Evolutionary conservation across 1,140 invertebrate genomes (phyloP).

Genomic region (Piezodorus guildinii): DNA sequence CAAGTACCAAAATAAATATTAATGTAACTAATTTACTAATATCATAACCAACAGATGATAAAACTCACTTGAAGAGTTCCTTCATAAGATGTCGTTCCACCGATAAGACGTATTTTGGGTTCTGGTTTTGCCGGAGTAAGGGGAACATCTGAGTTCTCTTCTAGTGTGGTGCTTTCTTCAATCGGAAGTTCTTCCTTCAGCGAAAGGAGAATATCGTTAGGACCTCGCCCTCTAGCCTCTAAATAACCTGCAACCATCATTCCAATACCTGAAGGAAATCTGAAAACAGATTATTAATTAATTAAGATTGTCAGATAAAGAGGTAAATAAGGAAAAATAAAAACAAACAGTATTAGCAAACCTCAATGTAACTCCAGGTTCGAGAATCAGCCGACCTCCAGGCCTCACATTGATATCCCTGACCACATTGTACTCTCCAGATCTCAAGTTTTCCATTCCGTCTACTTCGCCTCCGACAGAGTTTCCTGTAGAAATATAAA

Average conservation of each 20-base stretch:
- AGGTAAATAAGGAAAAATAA: not conserved
- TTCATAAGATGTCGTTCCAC: slow-evolving; percentile 59
- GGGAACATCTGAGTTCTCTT: slow-evolving; percentile 31
- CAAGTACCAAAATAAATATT: too few species aligned
- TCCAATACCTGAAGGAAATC: slow-evolving; percentile 80
- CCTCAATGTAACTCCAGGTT: slow-evolving; percentile 71
- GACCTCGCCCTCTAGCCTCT: slow-evolving; percentile 63
- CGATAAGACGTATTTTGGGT: slow-evolving; percentile 60
- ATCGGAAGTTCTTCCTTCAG: slow-evolving; percentile 54
- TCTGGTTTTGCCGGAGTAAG: slow-evolving; percentile 36
- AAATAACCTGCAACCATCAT: slow-evolving; percentile 92
- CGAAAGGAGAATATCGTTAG: slow-evolving; percentile 64
- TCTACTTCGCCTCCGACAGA: slow-evolving; percentile 82
- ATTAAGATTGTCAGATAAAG: not conserved
- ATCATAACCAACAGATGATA: not conserved
- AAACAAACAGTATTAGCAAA: slow-evolving; percentile 35
- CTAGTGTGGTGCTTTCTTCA: slow-evolving; percentile 42
- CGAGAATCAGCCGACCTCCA: slow-evolving; percentile 71
- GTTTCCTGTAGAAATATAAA: slow-evolving; percentile 47
- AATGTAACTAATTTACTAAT: not conserved
- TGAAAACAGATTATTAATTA: slow-evolving; percentile 27
- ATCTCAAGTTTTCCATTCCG: slow-evolving; percentile 61
- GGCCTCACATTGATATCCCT: slow-evolving; percentile 85
- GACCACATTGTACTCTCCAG: slow-evolving; percentile 73
- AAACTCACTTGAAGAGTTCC: slow-evolving; percentile 59